phyloP scores from a whole-genome alignment of 2,888 invertebrate species.

The Cantharis rufa region DNA sequence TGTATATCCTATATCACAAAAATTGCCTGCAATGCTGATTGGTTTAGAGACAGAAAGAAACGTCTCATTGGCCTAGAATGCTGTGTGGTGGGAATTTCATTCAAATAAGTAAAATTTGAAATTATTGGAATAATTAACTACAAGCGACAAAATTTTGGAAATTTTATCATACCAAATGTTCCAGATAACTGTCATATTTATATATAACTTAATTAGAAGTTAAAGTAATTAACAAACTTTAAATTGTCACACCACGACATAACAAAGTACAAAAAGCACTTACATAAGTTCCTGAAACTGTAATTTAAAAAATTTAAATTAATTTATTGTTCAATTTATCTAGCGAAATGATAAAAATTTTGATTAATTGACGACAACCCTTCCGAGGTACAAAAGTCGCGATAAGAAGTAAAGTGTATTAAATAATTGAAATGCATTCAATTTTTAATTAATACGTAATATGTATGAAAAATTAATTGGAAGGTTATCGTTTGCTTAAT shows the following conservation, averaged over 20 bases:
- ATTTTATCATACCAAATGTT: background rate
- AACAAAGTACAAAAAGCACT: background rate
- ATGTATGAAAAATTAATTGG: background rate
- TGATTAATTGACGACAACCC: background rate
- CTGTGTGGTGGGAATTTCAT: background rate
- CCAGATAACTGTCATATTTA: background rate
- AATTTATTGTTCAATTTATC: background rate
- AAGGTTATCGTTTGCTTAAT: background rate
- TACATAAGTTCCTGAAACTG: background rate
- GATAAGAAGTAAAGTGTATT: background rate
- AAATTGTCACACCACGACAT: background rate
- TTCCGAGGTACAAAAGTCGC: background rate
- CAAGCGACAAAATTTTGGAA: background rate
- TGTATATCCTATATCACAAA: too few relatives aligned
- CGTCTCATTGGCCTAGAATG: background rate
- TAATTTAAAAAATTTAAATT: background rate
- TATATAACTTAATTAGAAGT: background rate
- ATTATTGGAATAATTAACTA: background rate
- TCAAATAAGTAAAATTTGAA: background rate
- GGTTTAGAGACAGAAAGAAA: too few relatives aligned
- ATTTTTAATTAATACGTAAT: background rate
- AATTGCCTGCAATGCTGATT: too few relatives aligned
- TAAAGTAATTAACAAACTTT: background rate
- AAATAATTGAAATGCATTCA: background rate
- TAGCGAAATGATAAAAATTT: background rate